Percentiles rank a stretch among this genome's conserved stretches.
Evolutionary conservation across 2,888 invertebrate species (phyloP).

Genomic region (Cataglyphis albicans): DNA sequence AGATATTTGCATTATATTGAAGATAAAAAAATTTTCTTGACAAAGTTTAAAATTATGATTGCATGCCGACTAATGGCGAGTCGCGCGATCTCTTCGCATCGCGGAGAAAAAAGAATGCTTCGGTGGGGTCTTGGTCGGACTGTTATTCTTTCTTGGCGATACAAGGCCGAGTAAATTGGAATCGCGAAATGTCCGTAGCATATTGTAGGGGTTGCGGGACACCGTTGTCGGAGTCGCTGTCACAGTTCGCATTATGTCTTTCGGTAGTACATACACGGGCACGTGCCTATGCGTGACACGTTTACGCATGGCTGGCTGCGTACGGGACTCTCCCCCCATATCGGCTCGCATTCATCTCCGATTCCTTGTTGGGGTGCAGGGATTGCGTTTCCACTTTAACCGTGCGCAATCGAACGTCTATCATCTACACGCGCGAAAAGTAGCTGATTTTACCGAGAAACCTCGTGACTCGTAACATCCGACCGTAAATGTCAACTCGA

Average conservation of each 20-base stretch:
- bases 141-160: slow-evolving; percentile 45
- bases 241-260: slow-evolving; percentile 82
- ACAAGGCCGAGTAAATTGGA: slow-evolving; percentile 63
- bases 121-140: neutral
- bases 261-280: slow-evolving; percentile 84
- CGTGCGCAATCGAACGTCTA: slow-evolving; percentile 72
- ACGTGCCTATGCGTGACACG: slow-evolving; percentile 85
- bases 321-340: slow-evolving; percentile 71
- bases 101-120: slow-evolving; percentile 1
- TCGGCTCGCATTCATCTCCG: slow-evolving; percentile 75
- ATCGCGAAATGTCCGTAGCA: slow-evolving; percentile 72
- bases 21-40: neutral
- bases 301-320: slow-evolving; percentile 81
- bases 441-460: slow-evolving; percentile 37
- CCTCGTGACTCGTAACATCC: slow-evolving; percentile 4
- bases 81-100: slow-evolving; percentile 40
- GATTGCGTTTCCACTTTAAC: slow-evolving; percentile 82
- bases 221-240: slow-evolving; percentile 70
- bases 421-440: slow-evolving; percentile 54
- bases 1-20: neutral
- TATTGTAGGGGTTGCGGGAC: slow-evolving; percentile 76
- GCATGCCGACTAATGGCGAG: slow-evolving; percentile 8
- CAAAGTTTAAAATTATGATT: slow-evolving; percentile 21
- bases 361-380: slow-evolving; percentile 79
- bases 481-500: neutral